A percentile compares a stretch with the other conserved stretches of the same genome.
Evolutionary conservation across 1,140 invertebrate genomes (phyloP).

Genomic region (Drosophila bocqueti): DNA sequence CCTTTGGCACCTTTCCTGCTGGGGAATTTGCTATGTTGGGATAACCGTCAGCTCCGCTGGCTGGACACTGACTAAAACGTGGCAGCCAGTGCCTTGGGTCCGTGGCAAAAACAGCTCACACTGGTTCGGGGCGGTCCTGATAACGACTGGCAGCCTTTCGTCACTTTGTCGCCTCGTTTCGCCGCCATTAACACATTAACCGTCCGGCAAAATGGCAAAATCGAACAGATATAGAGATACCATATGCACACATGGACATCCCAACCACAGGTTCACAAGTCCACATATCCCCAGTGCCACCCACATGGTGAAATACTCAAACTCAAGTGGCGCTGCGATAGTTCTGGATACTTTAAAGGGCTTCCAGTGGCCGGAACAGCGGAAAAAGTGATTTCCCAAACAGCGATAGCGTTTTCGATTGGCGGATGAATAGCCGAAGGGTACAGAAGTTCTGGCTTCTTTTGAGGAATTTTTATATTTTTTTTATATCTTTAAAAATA

Average conservation of each 20-base stretch:
- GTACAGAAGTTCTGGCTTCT: not conserved
- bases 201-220: constrained; percentile 8
- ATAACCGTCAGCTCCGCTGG: constrained; percentile 71
- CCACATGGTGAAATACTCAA: constrained; percentile 57
- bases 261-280: not conserved
- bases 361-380: constrained; percentile 2
- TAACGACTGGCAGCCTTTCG: constrained; percentile 73
- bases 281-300: constrained; percentile 30
- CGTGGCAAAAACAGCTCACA: constrained; percentile 16
- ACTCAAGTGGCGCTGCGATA: constrained; percentile 10
- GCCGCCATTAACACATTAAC: constrained; percentile 40
- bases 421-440: not conserved
- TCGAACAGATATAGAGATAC: constrained; percentile 37
- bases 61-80: constrained; percentile 66
- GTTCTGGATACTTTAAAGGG: constrained; percentile 39
- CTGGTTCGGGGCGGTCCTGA: constrained; percentile 53
- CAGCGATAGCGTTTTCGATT: not conserved
- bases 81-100: constrained; percentile 33
- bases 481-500: not conserved
- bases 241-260: constrained; percentile 15
- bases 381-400: constrained; percentile 1
- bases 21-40: constrained; percentile 13
- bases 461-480: not conserved
- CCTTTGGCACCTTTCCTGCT: constrained; percentile 5
- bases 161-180: constrained; percentile 48